Conservation (phyloP, 2,888 invertebrate species). For the Lumbricus terrestris region DNA sequence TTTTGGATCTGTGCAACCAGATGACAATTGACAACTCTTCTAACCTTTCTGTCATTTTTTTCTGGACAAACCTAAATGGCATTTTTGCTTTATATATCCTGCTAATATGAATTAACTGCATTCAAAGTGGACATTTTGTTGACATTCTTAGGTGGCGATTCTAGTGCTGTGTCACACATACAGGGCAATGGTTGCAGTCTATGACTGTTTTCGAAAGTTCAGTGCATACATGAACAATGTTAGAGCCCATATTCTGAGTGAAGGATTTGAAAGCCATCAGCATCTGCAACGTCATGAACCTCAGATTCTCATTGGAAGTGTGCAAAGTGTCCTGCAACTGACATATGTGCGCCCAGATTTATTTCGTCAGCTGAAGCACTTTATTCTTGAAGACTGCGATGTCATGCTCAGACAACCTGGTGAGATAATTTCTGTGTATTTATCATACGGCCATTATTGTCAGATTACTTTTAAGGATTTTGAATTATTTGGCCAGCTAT, state of each 20-base stretch:
- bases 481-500: too few species aligned
- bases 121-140: not conserved
- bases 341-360: not conserved
- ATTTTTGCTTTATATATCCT: too few species aligned
- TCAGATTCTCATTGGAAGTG: not conserved
- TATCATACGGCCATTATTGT: not conserved
- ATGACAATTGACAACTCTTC: too few species aligned
- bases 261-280: not conserved
- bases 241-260: not conserved
- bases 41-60: too few species aligned
- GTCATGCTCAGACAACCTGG: not conserved
- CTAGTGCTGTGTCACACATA: not conserved
- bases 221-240: slow-evolving; percentile 3
- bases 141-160: not conserved
- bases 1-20: not conserved
- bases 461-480: too few species aligned
- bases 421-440: not conserved
- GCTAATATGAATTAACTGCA: not conserved
- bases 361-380: not conserved
- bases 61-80: too few species aligned
- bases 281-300: not conserved
- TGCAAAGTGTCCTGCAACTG: not conserved
- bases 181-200: not conserved
- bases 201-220: not conserved
- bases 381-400: not conserved